Evolutionary conservation across 2,888 invertebrate species (phyloP).

Genomic region (Mythimna loreyi): DNA sequence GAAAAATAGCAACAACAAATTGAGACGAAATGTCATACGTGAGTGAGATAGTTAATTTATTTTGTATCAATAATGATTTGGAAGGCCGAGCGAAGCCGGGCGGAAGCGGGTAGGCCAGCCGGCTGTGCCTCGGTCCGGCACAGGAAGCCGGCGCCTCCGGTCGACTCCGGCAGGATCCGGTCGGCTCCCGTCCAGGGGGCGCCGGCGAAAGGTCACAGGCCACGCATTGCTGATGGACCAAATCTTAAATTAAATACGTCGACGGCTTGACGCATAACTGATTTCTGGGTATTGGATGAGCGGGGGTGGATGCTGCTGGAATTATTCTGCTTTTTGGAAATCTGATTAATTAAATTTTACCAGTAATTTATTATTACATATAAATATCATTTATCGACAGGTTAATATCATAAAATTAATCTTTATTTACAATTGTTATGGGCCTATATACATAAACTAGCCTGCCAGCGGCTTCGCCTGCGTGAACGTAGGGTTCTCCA

Average conservation of each 20-base stretch:
- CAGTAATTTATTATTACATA: too few species aligned
- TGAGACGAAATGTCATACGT: conserved; percentile 46
- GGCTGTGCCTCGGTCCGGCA: conserved; percentile 53
- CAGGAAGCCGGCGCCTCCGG: conserved; percentile 66
- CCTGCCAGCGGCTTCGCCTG: too few species aligned
- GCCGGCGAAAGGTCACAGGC: conserved; percentile 66
- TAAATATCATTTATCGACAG: too few species aligned
- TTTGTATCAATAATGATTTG: conserved; percentile 65
- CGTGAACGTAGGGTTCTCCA: too few species aligned
- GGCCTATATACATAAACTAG: too few species aligned
- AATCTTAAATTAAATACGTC: conserved; percentile 59
- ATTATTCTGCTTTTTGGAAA: background rate
- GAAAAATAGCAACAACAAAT: conserved; percentile 10
- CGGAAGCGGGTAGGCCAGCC: conserved; percentile 67
- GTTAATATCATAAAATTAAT: too few species aligned
- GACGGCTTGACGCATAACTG: conserved; percentile 55
- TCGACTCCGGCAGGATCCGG: conserved; percentile 43
- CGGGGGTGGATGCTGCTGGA: background rate
- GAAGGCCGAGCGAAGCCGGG: conserved; percentile 50
- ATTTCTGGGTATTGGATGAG: conserved; percentile 37
- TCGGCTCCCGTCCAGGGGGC: conserved; percentile 56
- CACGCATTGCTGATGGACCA: conserved; percentile 55
- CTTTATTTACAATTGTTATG: too few species aligned
- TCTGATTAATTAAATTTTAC: too few species aligned
- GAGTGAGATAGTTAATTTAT: conserved; percentile 56